phyloP scores from a whole-genome alignment of 2,113 vertebrate species.

The Heterocephalus glaber region DNA sequence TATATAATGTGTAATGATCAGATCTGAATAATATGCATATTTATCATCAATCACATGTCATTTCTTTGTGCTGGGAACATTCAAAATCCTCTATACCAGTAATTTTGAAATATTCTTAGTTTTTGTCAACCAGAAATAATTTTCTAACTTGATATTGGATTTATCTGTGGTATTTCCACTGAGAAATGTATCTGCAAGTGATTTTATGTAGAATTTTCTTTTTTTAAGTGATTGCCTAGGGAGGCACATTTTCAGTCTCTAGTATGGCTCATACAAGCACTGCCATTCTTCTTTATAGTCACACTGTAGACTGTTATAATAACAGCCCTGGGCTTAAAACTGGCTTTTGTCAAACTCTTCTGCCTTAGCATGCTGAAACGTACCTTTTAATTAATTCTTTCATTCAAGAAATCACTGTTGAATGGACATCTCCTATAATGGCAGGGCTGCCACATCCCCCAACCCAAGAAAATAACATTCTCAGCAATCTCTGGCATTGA shows the following conservation, averaged over 20 bases:
- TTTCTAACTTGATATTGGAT: slow-evolving; percentile 1
- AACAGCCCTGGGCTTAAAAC: neutral
- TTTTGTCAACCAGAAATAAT: neutral
- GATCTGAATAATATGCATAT: neutral
- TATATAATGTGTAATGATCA: neutral
- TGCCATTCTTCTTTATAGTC: neutral
- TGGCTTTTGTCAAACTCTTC: neutral
- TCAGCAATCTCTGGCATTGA: neutral
- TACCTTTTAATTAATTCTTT: neutral
- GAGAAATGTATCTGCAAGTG: neutral
- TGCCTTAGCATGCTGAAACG: neutral
- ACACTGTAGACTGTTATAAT: neutral
- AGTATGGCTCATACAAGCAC: neutral
- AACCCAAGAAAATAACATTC: neutral
- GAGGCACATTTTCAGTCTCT: neutral
- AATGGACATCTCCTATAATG: neutral
- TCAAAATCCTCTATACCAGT: neutral
- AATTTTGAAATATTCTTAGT: neutral
- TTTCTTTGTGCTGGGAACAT: neutral
- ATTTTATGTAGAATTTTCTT: neutral
- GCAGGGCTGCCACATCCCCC: neutral
- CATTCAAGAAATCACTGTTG: neutral
- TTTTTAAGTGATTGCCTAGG: neutral
- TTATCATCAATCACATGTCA: neutral
- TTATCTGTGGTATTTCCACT: neutral